These are phyloP conservation scores for Spheniscus humboldti DNA, from an alignment of 2,797 vertebrate species.

Conservation along the genomic window DNA sequence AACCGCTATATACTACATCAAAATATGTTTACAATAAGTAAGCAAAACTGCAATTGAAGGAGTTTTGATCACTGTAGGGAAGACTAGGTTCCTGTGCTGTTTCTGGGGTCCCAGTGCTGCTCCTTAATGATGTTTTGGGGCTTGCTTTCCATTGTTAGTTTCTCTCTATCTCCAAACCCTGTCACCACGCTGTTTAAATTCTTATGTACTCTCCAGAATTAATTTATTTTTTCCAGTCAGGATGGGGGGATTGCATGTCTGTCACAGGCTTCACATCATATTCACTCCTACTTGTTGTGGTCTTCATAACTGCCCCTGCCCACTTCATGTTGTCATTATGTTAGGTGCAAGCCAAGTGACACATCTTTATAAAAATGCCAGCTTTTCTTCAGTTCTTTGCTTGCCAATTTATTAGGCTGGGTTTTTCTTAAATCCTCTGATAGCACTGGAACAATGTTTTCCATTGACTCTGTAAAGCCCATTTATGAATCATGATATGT, in stretches of 20 bases:
- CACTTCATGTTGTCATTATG: not conserved
- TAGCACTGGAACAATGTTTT: not conserved
- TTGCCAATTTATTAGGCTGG: not conserved
- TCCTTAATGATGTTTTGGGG: not conserved
- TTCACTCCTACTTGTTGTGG: not conserved
- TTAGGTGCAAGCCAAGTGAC: not conserved
- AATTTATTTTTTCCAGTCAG: not conserved
- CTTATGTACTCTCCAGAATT: not conserved
- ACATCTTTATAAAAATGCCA: not conserved
- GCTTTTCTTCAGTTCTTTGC: not conserved
- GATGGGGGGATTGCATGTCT: fast-evolving
- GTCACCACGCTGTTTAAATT: not conserved
- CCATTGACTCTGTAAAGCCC: not conserved
- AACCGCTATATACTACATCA: not conserved
- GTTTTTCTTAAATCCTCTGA: not conserved
- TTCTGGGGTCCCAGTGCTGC: not conserved
- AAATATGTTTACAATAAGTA: not conserved
- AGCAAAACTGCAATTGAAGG: not conserved
- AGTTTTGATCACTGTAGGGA: not conserved
- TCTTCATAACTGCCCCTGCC: not conserved
- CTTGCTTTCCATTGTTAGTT: not conserved
- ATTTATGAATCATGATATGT: not conserved
- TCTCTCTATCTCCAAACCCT: not conserved
- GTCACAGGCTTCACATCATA: not conserved
- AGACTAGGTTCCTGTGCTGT: not conserved